Conservation (phyloP, 2,113 vertebrate species). For the Acanthisitta chloris region DNA sequence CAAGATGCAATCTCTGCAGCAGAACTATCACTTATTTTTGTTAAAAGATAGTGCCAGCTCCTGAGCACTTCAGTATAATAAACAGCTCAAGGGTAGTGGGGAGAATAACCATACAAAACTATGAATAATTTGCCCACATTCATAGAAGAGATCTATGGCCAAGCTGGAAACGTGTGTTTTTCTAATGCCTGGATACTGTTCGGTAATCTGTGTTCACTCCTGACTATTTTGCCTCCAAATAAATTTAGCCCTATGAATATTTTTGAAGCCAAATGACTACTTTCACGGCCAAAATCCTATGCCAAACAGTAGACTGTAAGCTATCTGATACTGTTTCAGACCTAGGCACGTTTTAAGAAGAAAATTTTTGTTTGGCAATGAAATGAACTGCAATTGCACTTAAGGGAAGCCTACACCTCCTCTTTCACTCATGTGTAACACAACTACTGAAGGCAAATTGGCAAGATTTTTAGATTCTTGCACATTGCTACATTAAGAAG, state of each 20-base stretch:
- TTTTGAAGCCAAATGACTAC: conserved; percentile 10
- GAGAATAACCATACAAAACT: neutral
- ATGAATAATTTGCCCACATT: neutral
- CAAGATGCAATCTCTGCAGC: neutral
- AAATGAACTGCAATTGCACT: neutral
- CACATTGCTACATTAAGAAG: neutral
- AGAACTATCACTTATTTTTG: neutral
- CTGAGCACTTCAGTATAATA: neutral
- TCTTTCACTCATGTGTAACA: neutral
- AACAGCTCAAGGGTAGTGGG: neutral
- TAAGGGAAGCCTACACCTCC: neutral
- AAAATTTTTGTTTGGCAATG: conserved; percentile 31
- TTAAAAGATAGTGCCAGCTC: neutral
- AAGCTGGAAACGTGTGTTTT: neutral
- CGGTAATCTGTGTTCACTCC: neutral
- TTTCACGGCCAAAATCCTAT: conserved; percentile 32
- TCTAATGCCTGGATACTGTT: neutral
- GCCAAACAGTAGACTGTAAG: conserved; percentile 6
- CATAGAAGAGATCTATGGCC: neutral
- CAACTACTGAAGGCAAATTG: neutral
- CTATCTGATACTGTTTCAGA: neutral
- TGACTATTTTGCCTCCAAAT: conserved; percentile 10
- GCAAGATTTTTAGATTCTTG: neutral
- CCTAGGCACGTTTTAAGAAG: neutral
- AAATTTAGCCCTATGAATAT: conserved; percentile 16